These are phyloP conservation scores for Acromyrmex charruanus DNA, from an alignment of 1,140 invertebrate species.

Conservation along the genomic window DNA sequence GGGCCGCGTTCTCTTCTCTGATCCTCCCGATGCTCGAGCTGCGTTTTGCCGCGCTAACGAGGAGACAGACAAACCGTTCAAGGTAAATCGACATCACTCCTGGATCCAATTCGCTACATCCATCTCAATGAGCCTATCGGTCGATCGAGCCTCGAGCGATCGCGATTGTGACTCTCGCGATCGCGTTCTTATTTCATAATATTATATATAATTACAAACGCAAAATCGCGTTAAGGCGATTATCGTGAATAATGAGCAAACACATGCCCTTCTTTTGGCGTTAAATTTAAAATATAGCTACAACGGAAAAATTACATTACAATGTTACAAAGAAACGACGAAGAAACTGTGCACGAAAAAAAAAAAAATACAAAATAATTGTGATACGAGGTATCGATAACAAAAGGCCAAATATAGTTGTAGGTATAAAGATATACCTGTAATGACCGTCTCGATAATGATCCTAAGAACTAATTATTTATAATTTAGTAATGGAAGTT, in stretches of 20 bases:
- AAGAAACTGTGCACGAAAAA: background rate
- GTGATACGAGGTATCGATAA: background rate
- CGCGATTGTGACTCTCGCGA: background rate
- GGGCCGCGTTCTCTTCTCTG: slow-evolving; percentile 23
- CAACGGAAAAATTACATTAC: background rate
- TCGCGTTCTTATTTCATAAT: slow-evolving; percentile 1
- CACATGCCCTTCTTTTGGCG: background rate
- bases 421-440: background rate
- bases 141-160: background rate
- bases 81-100: slow-evolving; percentile 24
- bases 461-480: background rate
- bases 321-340: background rate
- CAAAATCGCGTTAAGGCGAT: background rate
- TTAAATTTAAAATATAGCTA: background rate
- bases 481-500: no score
- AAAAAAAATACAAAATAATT: background rate
- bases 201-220: background rate
- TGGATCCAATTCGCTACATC: background rate
- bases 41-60: background rate
- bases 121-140: background rate
- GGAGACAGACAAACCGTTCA: background rate
- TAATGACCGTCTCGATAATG: background rate
- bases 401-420: background rate
- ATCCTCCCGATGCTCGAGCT: background rate
- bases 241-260: background rate